These are phyloP conservation scores for Antennarius maculatus DNA, from an alignment of 2,797 vertebrate species.

Conservation along the genomic window DNA sequence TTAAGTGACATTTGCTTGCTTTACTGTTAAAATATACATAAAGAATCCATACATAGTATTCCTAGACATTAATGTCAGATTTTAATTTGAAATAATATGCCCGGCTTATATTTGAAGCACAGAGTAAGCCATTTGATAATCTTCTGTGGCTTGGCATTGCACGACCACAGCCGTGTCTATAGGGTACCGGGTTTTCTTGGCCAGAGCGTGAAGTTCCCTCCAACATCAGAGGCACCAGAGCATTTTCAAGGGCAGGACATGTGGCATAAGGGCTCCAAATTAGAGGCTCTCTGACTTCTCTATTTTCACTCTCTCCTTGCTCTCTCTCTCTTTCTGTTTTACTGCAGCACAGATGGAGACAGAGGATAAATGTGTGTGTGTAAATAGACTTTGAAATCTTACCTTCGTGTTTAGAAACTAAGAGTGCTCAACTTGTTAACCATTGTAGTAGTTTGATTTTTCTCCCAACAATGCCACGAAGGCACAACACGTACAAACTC, in stretches of 20 bases:
- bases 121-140: slow-evolving; percentile 30
- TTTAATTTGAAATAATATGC: neutral
- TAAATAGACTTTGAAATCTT: slow-evolving; percentile 10
- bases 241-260: slow-evolving; percentile 77
- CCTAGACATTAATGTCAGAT: neutral
- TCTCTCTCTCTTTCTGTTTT: slow-evolving; percentile 26
- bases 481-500: slow-evolving; percentile 10
- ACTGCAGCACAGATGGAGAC: slow-evolving; percentile 61
- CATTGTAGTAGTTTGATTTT: too few species aligned
- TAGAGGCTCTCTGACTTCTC: slow-evolving; percentile 74
- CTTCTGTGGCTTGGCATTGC: slow-evolving; percentile 28
- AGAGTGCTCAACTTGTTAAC: neutral
- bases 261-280: slow-evolving; percentile 82
- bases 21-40: neutral
- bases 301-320: slow-evolving; percentile 74
- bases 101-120: slow-evolving; percentile 31
- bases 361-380: slow-evolving; percentile 30
- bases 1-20: slow-evolving; percentile 3
- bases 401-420: slow-evolving; percentile 16
- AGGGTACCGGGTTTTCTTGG: slow-evolving; percentile 51
- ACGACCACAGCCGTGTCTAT: slow-evolving; percentile 38
- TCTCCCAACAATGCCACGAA: neutral
- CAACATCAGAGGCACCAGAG: slow-evolving; percentile 74
- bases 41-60: neutral
- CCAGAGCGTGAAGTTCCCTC: slow-evolving; percentile 52